Evolutionary conservation across 2,113 vertebrate genomes (phyloP).

Genomic region (Rostratula benghalensis): DNA sequence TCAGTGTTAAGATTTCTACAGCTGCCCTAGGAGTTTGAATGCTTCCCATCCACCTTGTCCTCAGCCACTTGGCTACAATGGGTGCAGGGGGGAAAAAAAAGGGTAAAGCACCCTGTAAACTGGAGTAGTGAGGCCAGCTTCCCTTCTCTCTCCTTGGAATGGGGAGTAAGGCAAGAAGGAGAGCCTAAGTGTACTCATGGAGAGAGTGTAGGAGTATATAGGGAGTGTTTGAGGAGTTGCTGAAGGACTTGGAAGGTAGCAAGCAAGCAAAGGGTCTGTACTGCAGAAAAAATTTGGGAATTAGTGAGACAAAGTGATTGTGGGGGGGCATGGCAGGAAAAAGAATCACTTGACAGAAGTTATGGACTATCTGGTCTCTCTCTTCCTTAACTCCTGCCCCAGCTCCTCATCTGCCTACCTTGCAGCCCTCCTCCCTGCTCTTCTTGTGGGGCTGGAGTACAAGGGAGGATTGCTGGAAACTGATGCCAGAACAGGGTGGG

Average conservation of each 20-base stretch:
- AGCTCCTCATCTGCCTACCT: background rate
- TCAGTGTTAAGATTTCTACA: background rate
- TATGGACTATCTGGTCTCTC: background rate
- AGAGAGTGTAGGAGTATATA: background rate
- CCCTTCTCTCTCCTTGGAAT: background rate
- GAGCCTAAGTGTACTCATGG: background rate
- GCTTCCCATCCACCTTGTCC: background rate
- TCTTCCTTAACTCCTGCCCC: background rate
- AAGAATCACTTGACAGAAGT: background rate
- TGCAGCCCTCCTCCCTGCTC: background rate
- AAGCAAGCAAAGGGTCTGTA: background rate
- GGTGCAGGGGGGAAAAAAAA: background rate
- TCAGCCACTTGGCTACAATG: accelerated
- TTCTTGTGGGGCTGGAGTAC: background rate
- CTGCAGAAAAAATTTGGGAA: background rate
- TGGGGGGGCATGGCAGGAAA: background rate
- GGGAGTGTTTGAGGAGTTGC: background rate
- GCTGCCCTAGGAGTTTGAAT: background rate
- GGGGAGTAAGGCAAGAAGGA: background rate
- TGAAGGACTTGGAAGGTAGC: background rate
- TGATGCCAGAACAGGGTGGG: background rate
- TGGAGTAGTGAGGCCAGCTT: background rate
- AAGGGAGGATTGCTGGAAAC: background rate
- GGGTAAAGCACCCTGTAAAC: background rate
- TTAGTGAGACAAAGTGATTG: background rate